Evolutionary conservation across 1,140 invertebrate species (phyloP).

Genomic region (Drosophila trapezifrons): DNA sequence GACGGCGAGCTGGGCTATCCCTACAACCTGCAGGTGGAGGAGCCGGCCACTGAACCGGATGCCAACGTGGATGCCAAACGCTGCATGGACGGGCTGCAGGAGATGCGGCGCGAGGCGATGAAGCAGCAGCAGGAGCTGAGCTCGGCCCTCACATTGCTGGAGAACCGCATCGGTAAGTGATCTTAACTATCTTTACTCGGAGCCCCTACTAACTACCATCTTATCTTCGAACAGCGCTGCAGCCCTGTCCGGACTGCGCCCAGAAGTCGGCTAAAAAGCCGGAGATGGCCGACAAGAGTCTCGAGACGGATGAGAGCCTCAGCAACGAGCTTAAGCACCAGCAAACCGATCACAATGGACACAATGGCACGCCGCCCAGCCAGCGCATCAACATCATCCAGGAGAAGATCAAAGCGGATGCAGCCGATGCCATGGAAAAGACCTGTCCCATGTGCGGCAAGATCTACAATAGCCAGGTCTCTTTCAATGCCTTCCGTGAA

Average conservation of each 20-base stretch:
- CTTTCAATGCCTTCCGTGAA: constrained; percentile 83
- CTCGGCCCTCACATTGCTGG: constrained; percentile 79
- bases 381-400: constrained; percentile 65
- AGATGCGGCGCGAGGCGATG: constrained; percentile 87
- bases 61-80: constrained; percentile 87
- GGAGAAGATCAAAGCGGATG: constrained; percentile 68
- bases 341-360: constrained; percentile 22
- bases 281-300: constrained; percentile 82
- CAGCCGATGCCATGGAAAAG: constrained; percentile 73
- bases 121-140: constrained; percentile 88
- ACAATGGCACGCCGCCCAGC: constrained; percentile 20
- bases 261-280: constrained; percentile 70
- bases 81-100: constrained; percentile 87
- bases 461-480: constrained; percentile 75
- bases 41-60: constrained; percentile 84
- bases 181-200: neutral
- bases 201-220: neutral
- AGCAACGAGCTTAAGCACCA: constrained; percentile 49
- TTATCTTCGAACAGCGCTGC: constrained; percentile 44
- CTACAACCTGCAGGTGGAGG: constrained; percentile 86
- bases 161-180: constrained; percentile 61
- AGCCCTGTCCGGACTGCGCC: constrained; percentile 71
- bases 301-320: constrained; percentile 78
- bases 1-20: constrained; percentile 86
- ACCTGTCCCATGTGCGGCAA: constrained; percentile 85